These are phyloP conservation scores for Hoplias malabaricus DNA, from an alignment of 2,113 vertebrate genomes.

Conservation along the genomic window DNA sequence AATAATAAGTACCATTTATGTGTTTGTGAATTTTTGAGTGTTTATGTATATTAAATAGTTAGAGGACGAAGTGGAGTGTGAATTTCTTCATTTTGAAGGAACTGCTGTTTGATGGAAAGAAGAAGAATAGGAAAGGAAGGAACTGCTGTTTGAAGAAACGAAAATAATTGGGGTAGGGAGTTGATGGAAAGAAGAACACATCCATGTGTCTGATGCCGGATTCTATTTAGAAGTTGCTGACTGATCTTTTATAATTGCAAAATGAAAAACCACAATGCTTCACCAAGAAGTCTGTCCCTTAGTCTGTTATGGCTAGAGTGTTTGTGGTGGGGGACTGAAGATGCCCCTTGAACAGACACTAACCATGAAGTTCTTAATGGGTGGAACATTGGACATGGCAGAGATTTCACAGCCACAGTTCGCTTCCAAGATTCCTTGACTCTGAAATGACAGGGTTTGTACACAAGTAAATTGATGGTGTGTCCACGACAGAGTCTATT, in stretches of 20 bases:
- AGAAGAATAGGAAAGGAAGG: too few relatives aligned
- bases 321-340: background rate
- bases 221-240: background rate
- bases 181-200: background rate
- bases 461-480: background rate
- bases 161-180: too few relatives aligned
- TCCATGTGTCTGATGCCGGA: background rate
- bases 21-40: too few relatives aligned
- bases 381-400: background rate
- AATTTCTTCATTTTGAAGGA: background rate
- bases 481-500: slow-evolving; percentile 11
- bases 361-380: background rate
- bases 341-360: background rate
- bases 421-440: background rate
- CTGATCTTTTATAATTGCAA: background rate
- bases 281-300: background rate
- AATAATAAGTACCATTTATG: background rate
- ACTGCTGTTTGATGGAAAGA: too few relatives aligned
- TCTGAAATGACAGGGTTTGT: slow-evolving; percentile 33
- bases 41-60: background rate
- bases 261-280: background rate
- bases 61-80: background rate
- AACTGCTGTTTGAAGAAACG: background rate
- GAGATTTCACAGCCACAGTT: background rate
- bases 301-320: background rate